Evolutionary conservation across 2,113 vertebrate genomes (phyloP).

Genomic region (Mixornis gularis): DNA sequence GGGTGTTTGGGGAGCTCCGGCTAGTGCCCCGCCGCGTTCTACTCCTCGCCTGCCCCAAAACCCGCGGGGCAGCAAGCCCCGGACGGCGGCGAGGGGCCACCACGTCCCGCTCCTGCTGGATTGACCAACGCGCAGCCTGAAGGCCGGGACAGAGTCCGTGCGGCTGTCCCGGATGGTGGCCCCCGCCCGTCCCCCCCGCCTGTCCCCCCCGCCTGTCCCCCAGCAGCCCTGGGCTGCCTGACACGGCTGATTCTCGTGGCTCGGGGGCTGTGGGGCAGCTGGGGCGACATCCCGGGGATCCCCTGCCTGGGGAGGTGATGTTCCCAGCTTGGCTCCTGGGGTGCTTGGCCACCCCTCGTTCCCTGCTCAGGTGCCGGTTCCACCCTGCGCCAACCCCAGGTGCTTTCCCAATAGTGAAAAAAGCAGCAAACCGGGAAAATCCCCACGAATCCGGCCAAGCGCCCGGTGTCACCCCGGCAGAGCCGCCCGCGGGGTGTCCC

Average conservation of each 20-base stretch:
- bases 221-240: background rate
- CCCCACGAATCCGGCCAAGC: background rate
- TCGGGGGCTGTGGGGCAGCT: background rate
- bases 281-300: background rate
- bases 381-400: background rate
- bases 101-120: background rate
- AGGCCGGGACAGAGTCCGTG: constrained; percentile 14
- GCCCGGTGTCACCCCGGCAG: background rate
- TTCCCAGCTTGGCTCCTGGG: background rate
- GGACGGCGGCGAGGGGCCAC: background rate
- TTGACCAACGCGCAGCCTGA: background rate
- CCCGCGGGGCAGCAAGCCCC: background rate
- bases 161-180: background rate
- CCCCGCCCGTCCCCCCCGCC: background rate
- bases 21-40: accelerated
- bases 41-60: background rate
- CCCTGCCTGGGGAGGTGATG: background rate
- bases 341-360: background rate
- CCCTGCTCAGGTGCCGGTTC: background rate
- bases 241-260: accelerated
- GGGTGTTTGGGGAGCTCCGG: background rate
- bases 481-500: background rate
- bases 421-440: background rate
- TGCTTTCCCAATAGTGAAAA: background rate
- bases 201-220: background rate